A percentile compares a stretch with the other conserved stretches of the same genome.
These are phyloP conservation scores for Psammodynastes pulverulentus DNA, from an alignment of 2,113 vertebrate species.

Conservation along the genomic window DNA sequence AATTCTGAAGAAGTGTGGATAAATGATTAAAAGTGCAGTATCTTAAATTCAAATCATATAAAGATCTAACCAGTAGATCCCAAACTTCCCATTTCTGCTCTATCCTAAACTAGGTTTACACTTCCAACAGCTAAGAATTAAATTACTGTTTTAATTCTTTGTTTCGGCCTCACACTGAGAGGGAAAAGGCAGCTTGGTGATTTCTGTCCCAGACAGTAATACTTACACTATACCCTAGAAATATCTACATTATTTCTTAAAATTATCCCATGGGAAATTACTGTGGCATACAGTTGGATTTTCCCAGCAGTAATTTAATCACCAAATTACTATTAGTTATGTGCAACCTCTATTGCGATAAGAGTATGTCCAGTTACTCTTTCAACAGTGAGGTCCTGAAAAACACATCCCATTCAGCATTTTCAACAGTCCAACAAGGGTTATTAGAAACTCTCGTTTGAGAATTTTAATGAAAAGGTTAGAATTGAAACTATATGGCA, in stretches of 20 bases:
- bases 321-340: not conserved
- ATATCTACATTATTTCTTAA: not conserved
- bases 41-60: not conserved
- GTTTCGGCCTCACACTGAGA: not conserved
- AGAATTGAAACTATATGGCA: not conserved
- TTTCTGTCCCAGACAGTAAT: not conserved
- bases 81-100: not conserved
- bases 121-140: not conserved
- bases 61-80: not conserved
- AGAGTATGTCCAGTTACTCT: not conserved
- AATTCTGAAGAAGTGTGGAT: not conserved
- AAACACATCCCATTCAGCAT: not conserved
- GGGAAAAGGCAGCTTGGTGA: not conserved
- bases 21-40: not conserved
- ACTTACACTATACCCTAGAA: conserved; percentile 8
- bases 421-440: not conserved
- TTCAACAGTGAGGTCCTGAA: not conserved
- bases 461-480: not conserved
- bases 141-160: not conserved
- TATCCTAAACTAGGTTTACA: not conserved
- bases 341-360: not conserved
- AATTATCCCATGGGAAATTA: not conserved
- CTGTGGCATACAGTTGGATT: conserved; percentile 4
- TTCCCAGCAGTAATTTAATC: conserved; percentile 7
- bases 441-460: not conserved